phyloP scores from a whole-genome alignment of 37 sponge, comb jelly and placozoan species.

The Agelas oroides region DNA sequence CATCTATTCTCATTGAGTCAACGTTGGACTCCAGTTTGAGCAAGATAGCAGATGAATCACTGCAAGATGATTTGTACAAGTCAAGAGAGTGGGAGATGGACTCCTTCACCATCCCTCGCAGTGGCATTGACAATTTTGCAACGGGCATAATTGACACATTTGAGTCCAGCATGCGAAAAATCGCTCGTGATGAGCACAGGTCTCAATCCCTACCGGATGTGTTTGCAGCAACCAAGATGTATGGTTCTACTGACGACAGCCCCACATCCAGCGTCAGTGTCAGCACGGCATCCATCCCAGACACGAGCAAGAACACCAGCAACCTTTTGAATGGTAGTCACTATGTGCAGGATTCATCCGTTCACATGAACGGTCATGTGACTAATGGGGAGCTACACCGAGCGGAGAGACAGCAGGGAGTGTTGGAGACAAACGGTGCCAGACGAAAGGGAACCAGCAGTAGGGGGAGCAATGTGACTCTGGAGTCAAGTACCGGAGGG shows the following conservation, averaged over 20 bases:
- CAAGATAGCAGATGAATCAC: not conserved
- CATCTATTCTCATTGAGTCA: not conserved
- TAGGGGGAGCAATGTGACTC: not conserved
- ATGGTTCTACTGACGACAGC: not conserved
- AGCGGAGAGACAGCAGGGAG: too few species aligned
- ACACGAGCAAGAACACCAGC: not conserved
- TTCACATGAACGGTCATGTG: too few species aligned
- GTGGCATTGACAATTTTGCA: conserved; percentile 54
- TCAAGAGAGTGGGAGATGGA: not conserved
- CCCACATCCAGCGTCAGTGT: conserved; percentile 38
- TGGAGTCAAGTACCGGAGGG: not conserved
- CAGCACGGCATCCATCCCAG: conserved; percentile 36
- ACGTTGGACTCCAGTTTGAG: not conserved
- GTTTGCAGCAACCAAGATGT: not conserved
- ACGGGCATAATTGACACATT: conserved; percentile 43
- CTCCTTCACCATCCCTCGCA: not conserved
- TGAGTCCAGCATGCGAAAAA: conserved; percentile 25
- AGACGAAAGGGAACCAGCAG: not conserved
- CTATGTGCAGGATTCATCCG: too few species aligned
- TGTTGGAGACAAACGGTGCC: not conserved
- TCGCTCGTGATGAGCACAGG: too few species aligned
- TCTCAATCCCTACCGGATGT: conserved; percentile 54
- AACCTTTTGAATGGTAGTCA: too few species aligned
- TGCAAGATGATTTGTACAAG: not conserved
- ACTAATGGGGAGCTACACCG: too few species aligned